Percentiles rank a stretch among this genome's conserved stretches.
phyloP scores from a whole-genome alignment of 2,797 vertebrate genomes.

The Leucoraja ocellata region DNA sequence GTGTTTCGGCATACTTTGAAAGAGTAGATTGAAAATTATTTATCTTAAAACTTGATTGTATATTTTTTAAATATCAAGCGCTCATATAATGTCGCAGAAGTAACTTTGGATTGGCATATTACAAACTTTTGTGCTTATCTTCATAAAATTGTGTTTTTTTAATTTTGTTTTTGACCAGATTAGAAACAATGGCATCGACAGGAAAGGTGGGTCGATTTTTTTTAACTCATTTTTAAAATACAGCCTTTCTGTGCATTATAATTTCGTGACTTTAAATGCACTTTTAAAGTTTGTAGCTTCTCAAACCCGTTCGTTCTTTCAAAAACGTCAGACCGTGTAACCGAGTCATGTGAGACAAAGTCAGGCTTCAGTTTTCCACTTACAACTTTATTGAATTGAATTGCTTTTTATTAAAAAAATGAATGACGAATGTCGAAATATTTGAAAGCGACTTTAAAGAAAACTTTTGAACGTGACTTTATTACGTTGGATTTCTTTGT shows the following conservation, averaged over 20 bases:
- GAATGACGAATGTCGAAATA: neutral
- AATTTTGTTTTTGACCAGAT: slow-evolving; percentile 19
- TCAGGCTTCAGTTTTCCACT: neutral
- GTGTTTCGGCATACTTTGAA: neutral
- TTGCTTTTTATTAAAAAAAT: neutral
- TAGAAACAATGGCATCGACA: slow-evolving; percentile 13
- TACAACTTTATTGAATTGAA: neutral
- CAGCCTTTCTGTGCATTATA: neutral
- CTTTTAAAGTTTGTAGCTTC: neutral
- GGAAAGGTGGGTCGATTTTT: neutral
- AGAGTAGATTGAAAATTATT: neutral
- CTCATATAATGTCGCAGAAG: neutral
- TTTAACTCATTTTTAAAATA: too few relatives aligned
- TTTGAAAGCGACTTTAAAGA: neutral
- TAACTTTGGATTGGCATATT: neutral
- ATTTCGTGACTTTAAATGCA: neutral
- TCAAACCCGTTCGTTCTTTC: neutral
- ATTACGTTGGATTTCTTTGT: neutral
- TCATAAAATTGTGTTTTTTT: neutral
- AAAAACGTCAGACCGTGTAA: too few relatives aligned
- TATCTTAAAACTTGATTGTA: neutral
- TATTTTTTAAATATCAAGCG: neutral
- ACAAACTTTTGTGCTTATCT: neutral
- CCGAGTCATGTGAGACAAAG: neutral
- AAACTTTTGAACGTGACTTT: neutral